These are phyloP conservation scores for Dorcus hopei DNA, from an alignment of 2,888 invertebrate genomes.

Conservation along the genomic window DNA sequence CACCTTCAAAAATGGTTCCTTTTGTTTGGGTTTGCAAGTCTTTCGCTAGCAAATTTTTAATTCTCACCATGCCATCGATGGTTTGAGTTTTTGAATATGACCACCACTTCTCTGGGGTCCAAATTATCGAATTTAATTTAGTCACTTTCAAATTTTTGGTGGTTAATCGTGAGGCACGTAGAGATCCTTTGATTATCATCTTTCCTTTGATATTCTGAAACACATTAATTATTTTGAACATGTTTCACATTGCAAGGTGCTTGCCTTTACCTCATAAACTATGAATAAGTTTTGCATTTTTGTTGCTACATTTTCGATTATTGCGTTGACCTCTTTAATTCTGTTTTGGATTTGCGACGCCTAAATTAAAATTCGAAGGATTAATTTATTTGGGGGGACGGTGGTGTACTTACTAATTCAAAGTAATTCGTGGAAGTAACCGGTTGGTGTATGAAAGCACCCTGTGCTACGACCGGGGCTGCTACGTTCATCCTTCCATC, in stretches of 20 bases:
- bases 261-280: no score
- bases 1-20: constrained; percentile 31
- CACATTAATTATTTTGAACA: no score
- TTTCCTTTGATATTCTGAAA: constrained; percentile 30
- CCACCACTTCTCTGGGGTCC: constrained; percentile 37
- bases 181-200: constrained; percentile 26
- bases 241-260: no score
- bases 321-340: not conserved
- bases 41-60: constrained; percentile 23
- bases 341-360: no score
- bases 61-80: constrained; percentile 31
- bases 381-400: no score
- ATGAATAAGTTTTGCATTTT: no score
- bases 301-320: not conserved
- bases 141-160: constrained; percentile 28
- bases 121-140: constrained; percentile 31
- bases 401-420: not conserved
- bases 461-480: not conserved
- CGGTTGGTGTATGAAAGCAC: not conserved
- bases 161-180: constrained; percentile 24
- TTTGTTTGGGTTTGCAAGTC: constrained; percentile 24
- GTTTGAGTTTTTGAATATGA: constrained; percentile 34
- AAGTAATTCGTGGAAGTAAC: not conserved
- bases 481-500: not conserved
- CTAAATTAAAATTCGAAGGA: no score